Percentiles rank a stretch among this genome's conserved stretches.
phyloP scores from a whole-genome alignment of 1,140 invertebrate species.

The Lanistes nyassanus region DNA sequence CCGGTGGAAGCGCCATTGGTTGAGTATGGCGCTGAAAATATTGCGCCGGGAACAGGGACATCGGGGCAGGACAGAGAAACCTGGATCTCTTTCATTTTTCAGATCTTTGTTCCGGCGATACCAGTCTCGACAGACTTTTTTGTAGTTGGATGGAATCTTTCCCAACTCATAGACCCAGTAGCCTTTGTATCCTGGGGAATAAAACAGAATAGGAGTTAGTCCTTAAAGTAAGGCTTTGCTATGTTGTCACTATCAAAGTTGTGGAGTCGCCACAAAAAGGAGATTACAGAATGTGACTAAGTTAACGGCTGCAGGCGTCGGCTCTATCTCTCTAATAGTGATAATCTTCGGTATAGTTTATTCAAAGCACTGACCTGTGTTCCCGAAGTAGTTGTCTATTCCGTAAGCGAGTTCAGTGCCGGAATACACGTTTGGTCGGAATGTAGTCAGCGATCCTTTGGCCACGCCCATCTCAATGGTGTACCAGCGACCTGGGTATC shows the following conservation, averaged over 20 bases:
- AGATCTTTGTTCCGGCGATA: background rate
- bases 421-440: background rate
- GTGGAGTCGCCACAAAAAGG: too few relatives aligned
- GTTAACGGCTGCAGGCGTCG: too few relatives aligned
- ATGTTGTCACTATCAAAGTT: too few relatives aligned
- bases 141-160: background rate
- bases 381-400: background rate
- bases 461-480: slow-evolving; percentile 5
- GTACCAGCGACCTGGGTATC: background rate
- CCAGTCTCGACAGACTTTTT: background rate
- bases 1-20: background rate
- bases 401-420: background rate
- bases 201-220: too few relatives aligned
- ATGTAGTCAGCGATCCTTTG: background rate
- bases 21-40: background rate
- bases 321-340: too few relatives aligned
- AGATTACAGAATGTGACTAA: too few relatives aligned
- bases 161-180: background rate
- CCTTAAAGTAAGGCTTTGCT: background rate
- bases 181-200: background rate
- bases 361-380: background rate
- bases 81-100: background rate
- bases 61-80: background rate
- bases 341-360: too few relatives aligned
- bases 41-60: background rate